Percentiles rank a stretch among this genome's conserved stretches.
Conservation (phyloP, 2,888 invertebrate genomes). For the Actias luna region DNA sequence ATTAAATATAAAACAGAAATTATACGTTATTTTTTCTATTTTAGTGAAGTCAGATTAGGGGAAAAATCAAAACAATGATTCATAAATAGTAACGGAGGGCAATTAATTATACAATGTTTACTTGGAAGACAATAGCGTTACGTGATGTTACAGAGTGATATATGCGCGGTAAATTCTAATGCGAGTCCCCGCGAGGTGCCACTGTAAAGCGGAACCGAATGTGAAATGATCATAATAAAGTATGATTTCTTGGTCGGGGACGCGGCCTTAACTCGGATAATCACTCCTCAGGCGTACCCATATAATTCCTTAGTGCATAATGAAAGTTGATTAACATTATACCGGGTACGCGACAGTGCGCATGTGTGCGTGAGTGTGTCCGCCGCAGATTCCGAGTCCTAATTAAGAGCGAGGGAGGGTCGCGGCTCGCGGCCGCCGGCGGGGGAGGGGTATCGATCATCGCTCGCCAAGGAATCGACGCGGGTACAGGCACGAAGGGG, state of each 20-base stretch:
- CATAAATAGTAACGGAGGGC: constrained; percentile 39
- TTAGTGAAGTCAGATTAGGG: constrained; percentile 18
- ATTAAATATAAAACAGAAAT: too few species aligned
- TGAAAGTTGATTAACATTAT: constrained; percentile 82
- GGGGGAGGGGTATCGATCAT: constrained; percentile 79
- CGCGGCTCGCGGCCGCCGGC: constrained; percentile 69
- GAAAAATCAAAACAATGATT: constrained; percentile 22
- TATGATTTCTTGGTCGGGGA: constrained; percentile 80
- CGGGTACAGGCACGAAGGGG: constrained; percentile 80
- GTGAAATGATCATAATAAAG: constrained; percentile 76
- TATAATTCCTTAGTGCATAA: constrained; percentile 82
- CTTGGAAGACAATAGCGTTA: constrained; percentile 62
- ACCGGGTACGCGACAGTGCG: constrained; percentile 42
- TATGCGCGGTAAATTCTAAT: constrained; percentile 76
- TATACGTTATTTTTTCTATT: not conserved
- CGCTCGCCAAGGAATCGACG: constrained; percentile 80
- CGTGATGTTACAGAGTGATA: constrained; percentile 54
- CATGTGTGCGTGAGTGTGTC: constrained; percentile 84
- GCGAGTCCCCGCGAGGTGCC: constrained; percentile 64
- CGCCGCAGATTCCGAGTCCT: constrained; percentile 92
- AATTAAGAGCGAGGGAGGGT: constrained; percentile 88
- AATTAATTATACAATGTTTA: constrained; percentile 61
- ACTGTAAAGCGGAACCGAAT: constrained; percentile 63
- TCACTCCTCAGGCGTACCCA: constrained; percentile 81
- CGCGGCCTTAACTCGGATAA: constrained; percentile 74